Evolutionary conservation across 2,113 vertebrate genomes (phyloP), one percentile per base, ranked within the genome.

Genomic region (Menidia beryllina): DNA sequence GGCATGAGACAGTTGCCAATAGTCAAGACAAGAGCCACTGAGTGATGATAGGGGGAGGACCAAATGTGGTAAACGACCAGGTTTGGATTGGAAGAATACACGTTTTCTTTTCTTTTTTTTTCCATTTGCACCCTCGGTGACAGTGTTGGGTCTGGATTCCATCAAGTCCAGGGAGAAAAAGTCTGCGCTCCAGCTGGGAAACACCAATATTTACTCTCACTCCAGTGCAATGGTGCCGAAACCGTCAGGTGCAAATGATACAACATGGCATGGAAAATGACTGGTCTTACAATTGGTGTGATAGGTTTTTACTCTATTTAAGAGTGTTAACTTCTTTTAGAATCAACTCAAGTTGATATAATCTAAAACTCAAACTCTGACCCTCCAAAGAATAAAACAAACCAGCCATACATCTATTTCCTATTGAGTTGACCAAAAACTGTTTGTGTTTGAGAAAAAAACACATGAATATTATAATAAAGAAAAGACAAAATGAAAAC

Each of bases 71-170:
- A 63, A 81, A 71, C 58, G 49, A 70, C 71, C n/a, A 23, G 19
- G 39, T 36, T 59, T 10, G 4, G 49, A 38, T 48, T 53, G 24
- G 64, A 52, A 72, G 48, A 63, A n/a, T n/a, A n/a, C n/a, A n/a
- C n/a, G n/a, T n/a, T n/a, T 39, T 21, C 38, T 39, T 24, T 23
- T 76, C 25, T n/a, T 43, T 15, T 8, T 7, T 17, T 17, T 74
- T 79, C 55, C 68, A 50, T 63, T 50, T 15, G 43, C 11, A 25
- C 43, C 45, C 58, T 69, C 34, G 2, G n/a, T 67, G 73, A 72
- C 38, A 63, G 57, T 39, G 20, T 49, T 52, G 41, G 43, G 51
- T 75, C 69, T 79, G 72, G 58, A 73, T 86, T 78, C 45, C 69
- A 64, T 85, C 73, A 65, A 9, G 67, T 50, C 11, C 9, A 49